phyloP scores from a whole-genome alignment of 2,888 invertebrate species.

The Incurvaria masculella region DNA sequence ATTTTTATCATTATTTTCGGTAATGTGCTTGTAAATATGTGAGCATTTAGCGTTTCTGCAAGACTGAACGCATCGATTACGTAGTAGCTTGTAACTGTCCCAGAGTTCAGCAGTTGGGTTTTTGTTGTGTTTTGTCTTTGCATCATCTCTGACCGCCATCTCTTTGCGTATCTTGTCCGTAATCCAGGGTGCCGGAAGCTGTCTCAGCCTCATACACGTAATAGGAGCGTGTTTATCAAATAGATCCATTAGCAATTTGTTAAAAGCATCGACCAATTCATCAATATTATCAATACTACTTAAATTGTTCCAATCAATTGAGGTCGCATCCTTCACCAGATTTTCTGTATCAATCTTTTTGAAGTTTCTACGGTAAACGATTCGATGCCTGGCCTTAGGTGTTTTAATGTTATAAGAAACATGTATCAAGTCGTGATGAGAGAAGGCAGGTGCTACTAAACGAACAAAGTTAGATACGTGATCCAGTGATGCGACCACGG shows the following conservation, averaged over 20 bases:
- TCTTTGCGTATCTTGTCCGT: neutral
- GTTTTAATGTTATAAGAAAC: neutral
- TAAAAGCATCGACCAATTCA: neutral
- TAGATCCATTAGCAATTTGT: neutral
- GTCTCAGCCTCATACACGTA: neutral
- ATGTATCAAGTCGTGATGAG: neutral
- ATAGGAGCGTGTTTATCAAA: neutral
- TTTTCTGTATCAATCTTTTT: neutral
- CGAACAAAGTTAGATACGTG: neutral
- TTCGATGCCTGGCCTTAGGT: neutral
- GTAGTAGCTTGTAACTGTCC: neutral
- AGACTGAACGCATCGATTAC: neutral
- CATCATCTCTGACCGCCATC: neutral
- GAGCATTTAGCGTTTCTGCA: neutral
- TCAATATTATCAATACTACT: neutral
- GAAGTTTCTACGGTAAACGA: neutral
- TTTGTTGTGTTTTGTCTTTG: neutral
- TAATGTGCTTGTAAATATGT: neutral
- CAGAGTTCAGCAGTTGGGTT: neutral
- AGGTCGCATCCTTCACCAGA: neutral
- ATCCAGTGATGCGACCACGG: neutral
- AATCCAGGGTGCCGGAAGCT: neutral
- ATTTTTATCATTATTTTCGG: neutral
- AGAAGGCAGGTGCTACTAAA: neutral
- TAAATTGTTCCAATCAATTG: neutral